Conservation (phyloP, 2,888 invertebrate genomes). For the Glaucopsyche alexis region DNA sequence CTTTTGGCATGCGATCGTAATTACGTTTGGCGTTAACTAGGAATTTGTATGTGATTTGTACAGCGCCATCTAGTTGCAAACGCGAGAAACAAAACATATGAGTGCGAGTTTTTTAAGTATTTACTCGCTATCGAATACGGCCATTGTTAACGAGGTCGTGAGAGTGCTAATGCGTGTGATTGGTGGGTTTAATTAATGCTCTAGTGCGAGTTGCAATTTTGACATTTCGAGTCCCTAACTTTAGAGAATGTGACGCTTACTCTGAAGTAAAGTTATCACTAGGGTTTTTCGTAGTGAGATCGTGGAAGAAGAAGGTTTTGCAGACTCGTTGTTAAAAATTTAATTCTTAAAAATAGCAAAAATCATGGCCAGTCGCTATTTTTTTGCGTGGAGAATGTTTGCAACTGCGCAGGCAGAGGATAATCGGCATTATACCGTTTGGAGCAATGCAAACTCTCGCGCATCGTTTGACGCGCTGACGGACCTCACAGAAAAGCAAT, state of each 20-base stretch:
- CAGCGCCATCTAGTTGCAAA: too few relatives aligned
- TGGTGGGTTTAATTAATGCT: background rate
- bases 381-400: too few relatives aligned
- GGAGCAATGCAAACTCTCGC: background rate
- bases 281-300: background rate
- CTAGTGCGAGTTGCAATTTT: constrained; percentile 4
- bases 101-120: too few relatives aligned
- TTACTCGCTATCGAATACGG: background rate
- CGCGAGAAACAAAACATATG: too few relatives aligned
- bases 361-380: background rate
- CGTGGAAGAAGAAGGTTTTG: background rate
- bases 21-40: too few relatives aligned
- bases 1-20: too few relatives aligned
- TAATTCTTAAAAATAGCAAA: background rate
- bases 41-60: too few relatives aligned
- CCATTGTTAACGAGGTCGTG: background rate
- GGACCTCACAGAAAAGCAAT: too few relatives aligned
- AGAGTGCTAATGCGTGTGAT: background rate
- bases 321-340: background rate
- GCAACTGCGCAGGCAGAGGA: background rate
- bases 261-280: background rate
- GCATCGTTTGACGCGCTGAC: background rate
- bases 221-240: background rate
- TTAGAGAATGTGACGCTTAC: background rate
- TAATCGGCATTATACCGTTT: background rate